Evolutionary conservation across 2,797 vertebrate species (phyloP), one percentile per base, ranked within the genome.

Genomic region (Lagorchestes hirsutus): DNA sequence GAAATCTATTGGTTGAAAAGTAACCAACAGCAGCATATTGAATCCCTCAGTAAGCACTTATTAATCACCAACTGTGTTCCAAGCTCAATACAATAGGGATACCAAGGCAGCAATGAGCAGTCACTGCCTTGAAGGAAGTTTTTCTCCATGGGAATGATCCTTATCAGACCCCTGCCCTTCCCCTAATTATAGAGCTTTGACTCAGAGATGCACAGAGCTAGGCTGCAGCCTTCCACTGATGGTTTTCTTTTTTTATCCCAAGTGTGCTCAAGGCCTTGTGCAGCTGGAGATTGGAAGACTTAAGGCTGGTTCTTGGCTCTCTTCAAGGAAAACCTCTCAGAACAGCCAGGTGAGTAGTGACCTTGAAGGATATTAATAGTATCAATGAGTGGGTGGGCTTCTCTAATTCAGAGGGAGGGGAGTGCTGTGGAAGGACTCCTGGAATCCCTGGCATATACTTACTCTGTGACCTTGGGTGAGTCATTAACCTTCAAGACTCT

Each of bases 191-290:
- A 29, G 22, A 4, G 22, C 91, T 10, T 58, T 82, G 40, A 34
- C 95, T 92, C 59, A 55, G 74, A 62, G 62, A 46, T 27, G 11
- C 54, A 50, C 40, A 34, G 55, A 92, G 14, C 57, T 52, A 52
- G n/a, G 27, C 90, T 22, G 0, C 59, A 54, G 27, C 52, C 1
- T 57, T 55, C 94, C 50, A 5, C 93, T 58, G 27, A 29, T 57
- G 92, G 67, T 94, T 92, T 96, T 93, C 62, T 93, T 93, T 95
- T 95, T 14, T 94, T 92, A 90, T 97, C 55, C 54, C 82, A 99
- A 99, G 99, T 99, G 99, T 91, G 99, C 99, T 95, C 99, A 99
- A 97, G 99, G 99, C 67, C 98, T 99, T 5, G 99, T 99, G 74
- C 98, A 98, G 98, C 98, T 99, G 96, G 99, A 99, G 97, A 99